Base-by-base conservation (phyloP, 92 coral and sea anemone species). In the Montipora capitata region DNA sequence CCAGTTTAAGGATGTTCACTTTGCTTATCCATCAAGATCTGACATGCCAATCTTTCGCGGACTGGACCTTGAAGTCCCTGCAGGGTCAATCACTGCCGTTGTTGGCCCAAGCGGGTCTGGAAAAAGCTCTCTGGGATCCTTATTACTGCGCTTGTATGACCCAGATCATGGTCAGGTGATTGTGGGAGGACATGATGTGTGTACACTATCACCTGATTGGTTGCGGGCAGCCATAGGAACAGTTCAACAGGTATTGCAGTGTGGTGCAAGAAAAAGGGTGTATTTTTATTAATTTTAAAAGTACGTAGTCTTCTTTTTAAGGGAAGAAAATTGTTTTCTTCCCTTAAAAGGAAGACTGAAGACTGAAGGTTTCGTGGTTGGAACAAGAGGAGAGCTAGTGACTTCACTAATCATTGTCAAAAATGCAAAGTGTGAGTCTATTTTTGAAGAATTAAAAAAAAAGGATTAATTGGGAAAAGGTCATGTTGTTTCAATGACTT, bases 81-180 rank as follows among this genome's bases (percentile, higher is more conserved):
- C 97, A 0, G 98, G 98, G 68, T 91, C 97, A 10, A 93, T 97
- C 56, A 97, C 99, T 39, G 99, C 99, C 0, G 96, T 97, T 10
- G 99, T 97, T 51, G 99, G 99, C 10, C 98, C 98, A 38, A 97
- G 99, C 81, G 99, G 99, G 20, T 97, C 99, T 52, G 99, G 99
- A 10, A 97, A 97, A 89, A 97, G 99, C 42, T 95, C 98, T 10
- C 92, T 97, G n/a, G 93, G 98, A 4, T 77, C 96, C 41, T 85
- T 97, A 67, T 86, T 97, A 45, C 82, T 97, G 39, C 95, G 99
- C 13, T 90, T 97, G 52, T 97, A 97, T 88, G 99, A 97, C 62
- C 99, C 99, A 3, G 87, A 87, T 51, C 75, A 87, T 57, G 99
- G 99, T 7, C 62, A 82, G 35, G 96, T 97, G 67, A 40, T 85